Evolutionary conservation across 2,888 invertebrate genomes (phyloP).

Genomic region (Dryadula phaetusa): DNA sequence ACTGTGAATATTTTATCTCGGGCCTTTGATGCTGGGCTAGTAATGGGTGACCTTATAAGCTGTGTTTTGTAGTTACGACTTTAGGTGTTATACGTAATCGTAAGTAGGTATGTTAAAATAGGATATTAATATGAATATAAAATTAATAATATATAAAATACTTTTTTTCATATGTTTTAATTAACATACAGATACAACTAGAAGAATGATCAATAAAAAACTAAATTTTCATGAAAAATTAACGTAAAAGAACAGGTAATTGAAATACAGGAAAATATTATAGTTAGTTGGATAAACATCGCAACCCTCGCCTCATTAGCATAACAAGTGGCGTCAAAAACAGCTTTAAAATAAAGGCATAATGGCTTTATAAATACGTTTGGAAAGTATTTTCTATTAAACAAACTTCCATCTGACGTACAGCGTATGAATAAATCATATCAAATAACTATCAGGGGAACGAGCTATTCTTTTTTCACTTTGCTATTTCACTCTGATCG

Average conservation of each 20-base stretch:
- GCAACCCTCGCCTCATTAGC: conserved; percentile 65
- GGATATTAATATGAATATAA: no score
- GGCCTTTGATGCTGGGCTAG: conserved; percentile 58
- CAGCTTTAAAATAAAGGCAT: conserved; percentile 77
- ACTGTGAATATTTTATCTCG: conserved; percentile 75
- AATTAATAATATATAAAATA: no score
- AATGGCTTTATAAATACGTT: conserved; percentile 83
- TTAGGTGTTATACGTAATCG: neutral
- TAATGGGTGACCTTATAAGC: conserved; percentile 49
- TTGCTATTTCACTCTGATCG: conserved; percentile 65
- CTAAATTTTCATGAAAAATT: neutral
- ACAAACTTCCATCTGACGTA: conserved; percentile 80
- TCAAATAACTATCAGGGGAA: conserved; percentile 88
- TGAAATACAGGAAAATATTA: conserved; percentile 56
- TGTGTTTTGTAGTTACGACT: conserved; percentile 3
- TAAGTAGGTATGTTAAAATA: neutral
- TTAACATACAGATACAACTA: no score
- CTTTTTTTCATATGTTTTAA: no score
- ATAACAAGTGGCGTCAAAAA: conserved; percentile 72
- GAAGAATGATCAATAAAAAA: no score
- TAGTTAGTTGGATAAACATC: conserved; percentile 64
- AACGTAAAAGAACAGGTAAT: conserved; percentile 27
- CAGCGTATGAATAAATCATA: conserved; percentile 88
- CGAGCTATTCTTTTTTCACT: conserved; percentile 41
- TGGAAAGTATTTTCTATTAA: conserved; percentile 81